Evolutionary conservation across 2,797 vertebrate species (phyloP).

Genomic region (Coendou prehensilis): DNA sequence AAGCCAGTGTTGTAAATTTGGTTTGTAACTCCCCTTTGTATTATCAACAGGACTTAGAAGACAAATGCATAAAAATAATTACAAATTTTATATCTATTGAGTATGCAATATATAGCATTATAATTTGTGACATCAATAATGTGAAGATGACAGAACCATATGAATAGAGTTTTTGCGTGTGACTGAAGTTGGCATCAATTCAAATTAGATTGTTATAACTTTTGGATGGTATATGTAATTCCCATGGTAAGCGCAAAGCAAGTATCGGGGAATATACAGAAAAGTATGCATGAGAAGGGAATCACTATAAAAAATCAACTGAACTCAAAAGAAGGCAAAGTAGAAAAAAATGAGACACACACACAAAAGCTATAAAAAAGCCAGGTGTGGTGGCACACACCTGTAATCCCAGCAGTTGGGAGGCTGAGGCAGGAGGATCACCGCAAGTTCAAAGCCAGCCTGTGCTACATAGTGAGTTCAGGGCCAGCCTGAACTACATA

Average conservation of each 20-base stretch:
- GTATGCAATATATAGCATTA: not conserved
- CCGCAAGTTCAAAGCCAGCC: too few species aligned
- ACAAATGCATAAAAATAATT: not conserved
- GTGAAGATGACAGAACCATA: not conserved
- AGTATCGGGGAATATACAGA: not conserved
- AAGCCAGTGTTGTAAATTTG: not conserved
- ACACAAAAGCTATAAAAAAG: not conserved
- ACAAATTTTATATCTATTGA: not conserved
- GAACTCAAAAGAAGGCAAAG: not conserved
- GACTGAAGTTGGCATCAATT: not conserved
- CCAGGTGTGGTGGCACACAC: too few species aligned
- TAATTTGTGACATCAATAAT: not conserved
- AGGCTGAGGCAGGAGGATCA: too few species aligned
- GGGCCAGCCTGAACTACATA: too few species aligned
- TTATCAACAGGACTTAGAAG: not conserved
- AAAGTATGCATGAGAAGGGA: not conserved
- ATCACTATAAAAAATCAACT: not conserved
- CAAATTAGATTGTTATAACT: not conserved
- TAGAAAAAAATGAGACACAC: not conserved
- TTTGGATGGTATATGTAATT: not conserved
- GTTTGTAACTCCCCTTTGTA: not conserved
- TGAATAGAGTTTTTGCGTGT: not conserved
- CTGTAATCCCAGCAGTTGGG: too few species aligned
- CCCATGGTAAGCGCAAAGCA: not conserved
- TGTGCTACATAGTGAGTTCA: too few species aligned